These are phyloP conservation scores for Cataglyphis cursor DNA, from an alignment of 2,888 invertebrate species.

Conservation along the genomic window DNA sequence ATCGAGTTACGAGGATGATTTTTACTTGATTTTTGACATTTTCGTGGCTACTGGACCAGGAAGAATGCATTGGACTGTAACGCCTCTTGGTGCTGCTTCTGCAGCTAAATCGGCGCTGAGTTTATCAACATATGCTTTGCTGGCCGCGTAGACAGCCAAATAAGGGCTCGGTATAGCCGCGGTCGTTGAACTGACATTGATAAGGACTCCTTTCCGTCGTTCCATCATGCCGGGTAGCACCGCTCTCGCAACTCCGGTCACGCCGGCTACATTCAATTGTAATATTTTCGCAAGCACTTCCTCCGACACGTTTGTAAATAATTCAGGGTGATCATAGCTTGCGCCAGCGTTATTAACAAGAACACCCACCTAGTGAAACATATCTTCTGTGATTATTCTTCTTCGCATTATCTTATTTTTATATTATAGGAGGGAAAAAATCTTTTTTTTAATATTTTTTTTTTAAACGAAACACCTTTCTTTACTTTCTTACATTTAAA, in stretches of 20 bases:
- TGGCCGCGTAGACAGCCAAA: slow-evolving; percentile 94
- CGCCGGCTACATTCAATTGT: slow-evolving; percentile 88
- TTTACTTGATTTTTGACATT: slow-evolving; percentile 92
- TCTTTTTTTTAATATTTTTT: background rate
- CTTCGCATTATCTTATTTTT: background rate
- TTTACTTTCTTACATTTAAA: background rate
- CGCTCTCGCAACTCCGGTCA: slow-evolving; percentile 89
- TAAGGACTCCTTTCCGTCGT: slow-evolving; percentile 93
- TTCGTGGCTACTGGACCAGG: slow-evolving; percentile 97
- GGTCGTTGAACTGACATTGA: slow-evolving; percentile 96
- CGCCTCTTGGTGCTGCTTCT: slow-evolving; percentile 92
- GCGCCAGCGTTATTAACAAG: slow-evolving; percentile 91
- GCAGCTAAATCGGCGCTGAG: slow-evolving; percentile 92
- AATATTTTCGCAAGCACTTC: slow-evolving; percentile 83
- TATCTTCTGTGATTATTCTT: background rate
- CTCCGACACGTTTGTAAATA: slow-evolving; percentile 85
- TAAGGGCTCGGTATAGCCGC: slow-evolving; percentile 94
- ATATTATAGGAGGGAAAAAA: background rate
- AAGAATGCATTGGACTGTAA: slow-evolving; percentile 93
- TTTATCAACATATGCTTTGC: slow-evolving; percentile 95
- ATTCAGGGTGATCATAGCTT: slow-evolving; percentile 89
- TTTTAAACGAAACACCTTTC: background rate
- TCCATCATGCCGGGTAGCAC: slow-evolving; percentile 95
- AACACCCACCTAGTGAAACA: slow-evolving; percentile 80
- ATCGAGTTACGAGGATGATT: background rate